These are phyloP conservation scores for Bombus confusus DNA, from an alignment of 1,140 invertebrate genomes.

Conservation along the genomic window DNA sequence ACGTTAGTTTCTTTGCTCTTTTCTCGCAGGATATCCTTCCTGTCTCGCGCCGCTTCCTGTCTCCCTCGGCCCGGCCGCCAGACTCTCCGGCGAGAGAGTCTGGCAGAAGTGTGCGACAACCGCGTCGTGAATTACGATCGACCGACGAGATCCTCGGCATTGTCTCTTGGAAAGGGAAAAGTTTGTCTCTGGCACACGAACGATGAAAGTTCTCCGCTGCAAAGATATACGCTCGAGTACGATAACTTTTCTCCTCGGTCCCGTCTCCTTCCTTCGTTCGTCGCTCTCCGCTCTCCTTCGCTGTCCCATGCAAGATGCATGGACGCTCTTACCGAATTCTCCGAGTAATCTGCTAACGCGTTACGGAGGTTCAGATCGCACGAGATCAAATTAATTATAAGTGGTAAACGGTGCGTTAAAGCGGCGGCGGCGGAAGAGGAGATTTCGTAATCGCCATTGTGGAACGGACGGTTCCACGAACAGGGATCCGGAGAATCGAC, in stretches of 20 bases:
- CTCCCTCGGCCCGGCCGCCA: background rate
- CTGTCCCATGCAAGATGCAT: too few relatives aligned
- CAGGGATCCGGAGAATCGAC: too few relatives aligned
- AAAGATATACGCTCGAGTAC: background rate
- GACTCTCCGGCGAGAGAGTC: background rate
- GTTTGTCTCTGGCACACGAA: background rate
- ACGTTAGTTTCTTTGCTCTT: slow-evolving; percentile 1
- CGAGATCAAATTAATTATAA: too few relatives aligned
- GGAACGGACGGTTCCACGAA: too few relatives aligned
- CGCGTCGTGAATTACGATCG: slow-evolving; percentile 31
- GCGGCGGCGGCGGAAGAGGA: too few relatives aligned
- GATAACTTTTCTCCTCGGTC: background rate
- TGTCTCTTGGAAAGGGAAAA: background rate
- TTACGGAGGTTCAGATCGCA: too few relatives aligned
- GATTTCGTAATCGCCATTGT: too few relatives aligned
- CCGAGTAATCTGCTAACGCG: too few relatives aligned
- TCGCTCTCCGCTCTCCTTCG: background rate
- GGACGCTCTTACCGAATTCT: too few relatives aligned
- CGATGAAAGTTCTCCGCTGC: slow-evolving; percentile 2
- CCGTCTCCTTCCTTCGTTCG: background rate
- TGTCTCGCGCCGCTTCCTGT: slow-evolving; percentile 52
- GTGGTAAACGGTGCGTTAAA: too few relatives aligned
- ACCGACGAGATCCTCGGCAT: background rate
- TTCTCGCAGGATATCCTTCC: slow-evolving; percentile 49
- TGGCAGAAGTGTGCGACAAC: background rate